These are phyloP conservation scores for Clitarchus hookeri DNA, from an alignment of 2,888 invertebrate genomes.

Conservation along the genomic window DNA sequence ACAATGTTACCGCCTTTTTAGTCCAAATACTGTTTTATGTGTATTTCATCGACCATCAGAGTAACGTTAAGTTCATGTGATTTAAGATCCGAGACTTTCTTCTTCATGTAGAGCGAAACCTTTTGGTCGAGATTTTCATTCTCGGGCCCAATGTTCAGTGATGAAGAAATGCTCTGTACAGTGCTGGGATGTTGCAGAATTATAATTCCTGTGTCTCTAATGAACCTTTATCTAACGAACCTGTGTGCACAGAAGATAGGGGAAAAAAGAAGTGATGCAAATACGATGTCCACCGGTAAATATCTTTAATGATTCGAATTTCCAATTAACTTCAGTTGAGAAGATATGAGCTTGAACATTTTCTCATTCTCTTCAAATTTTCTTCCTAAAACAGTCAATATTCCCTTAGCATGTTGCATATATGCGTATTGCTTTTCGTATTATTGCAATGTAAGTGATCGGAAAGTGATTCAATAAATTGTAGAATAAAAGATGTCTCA, in stretches of 20 bases:
- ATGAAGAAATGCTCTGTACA: background rate
- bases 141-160: background rate
- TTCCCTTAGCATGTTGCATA: background rate
- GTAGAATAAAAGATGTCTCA: background rate
- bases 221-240: too few relatives aligned
- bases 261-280: background rate
- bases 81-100: background rate
- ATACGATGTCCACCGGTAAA: background rate
- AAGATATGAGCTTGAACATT: too few relatives aligned
- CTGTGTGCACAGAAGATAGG: background rate
- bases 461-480: background rate
- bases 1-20: background rate
- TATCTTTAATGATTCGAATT: background rate
- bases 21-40: background rate
- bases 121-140: background rate
- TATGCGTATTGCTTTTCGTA: background rate
- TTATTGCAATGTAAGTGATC: background rate
- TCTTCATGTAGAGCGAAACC: background rate
- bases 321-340: background rate
- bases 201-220: too few relatives aligned
- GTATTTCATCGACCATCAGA: conserved; percentile 7
- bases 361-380: background rate
- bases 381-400: background rate
- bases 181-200: background rate
- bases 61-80: background rate